Base-by-base conservation (phyloP, 2,797 vertebrate genomes). In the Hybognathus amarus region DNA sequence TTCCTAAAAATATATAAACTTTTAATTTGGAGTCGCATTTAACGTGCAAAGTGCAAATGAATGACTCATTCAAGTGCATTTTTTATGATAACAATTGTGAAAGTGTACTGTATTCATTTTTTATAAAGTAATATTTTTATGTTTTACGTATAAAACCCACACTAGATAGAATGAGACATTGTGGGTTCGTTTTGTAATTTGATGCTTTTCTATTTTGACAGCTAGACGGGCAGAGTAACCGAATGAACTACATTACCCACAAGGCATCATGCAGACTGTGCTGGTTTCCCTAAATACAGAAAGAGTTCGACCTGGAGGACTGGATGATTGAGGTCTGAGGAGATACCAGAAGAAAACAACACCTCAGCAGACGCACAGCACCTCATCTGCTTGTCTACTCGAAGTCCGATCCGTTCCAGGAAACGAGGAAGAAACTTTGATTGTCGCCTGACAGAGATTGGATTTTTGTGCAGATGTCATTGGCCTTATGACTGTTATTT, bases 401-500 rank as follows among this genome's bases (percentile, higher is more conserved):
- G n/a, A 36, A 67, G 73, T 84, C 36, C 36, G 27, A 27, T 40
- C 87, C 52, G 63, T 84, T 52, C 79, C 75, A 73, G 80, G 66
- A 69, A 81, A 36, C 73, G 7, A 17, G 77, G 40, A 69, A 47
- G 33, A 74, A 73, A 74, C 42, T 56, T n/a, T 63, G 24, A 74
- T 66, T 66, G 83, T 83, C 50, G 27, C 68, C 63, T 80, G 80
- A 74, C 75, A 81, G 66, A 88, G 24, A 67, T 77, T 80, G 78
- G 88, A 92, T 87, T 81, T 56, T 86, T 89, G 77, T 87, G 82
- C 88, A 24, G n/a, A 88, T 89, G 87, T 86, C 76, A 85, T 88
- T 86, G 88, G 94, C 91, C 88, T 92, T 84, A 93, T 82, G 93
- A 95, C 94, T 95, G 94, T 94, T 95, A 93, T 54, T 86, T 83